Conservation (phyloP, 2,888 invertebrate species). For the Invenusta paracnida region DNA sequence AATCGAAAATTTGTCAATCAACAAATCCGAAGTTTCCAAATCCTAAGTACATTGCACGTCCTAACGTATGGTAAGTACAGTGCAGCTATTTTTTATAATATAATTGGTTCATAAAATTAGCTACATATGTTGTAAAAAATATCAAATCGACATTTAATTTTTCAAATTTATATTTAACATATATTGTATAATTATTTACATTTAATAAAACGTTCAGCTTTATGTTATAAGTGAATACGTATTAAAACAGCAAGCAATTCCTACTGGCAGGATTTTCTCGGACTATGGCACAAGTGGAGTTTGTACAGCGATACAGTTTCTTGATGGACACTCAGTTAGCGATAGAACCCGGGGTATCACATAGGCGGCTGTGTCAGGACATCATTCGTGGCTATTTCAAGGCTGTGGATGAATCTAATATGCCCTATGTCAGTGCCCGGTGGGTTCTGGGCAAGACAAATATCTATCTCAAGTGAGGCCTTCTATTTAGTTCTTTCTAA, state of each 20-base stretch:
- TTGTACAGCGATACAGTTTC: neutral
- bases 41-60: neutral
- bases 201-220: no score
- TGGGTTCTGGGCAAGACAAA: neutral
- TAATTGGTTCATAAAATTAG: neutral
- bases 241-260: no score
- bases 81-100: neutral
- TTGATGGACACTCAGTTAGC: neutral
- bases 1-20: neutral
- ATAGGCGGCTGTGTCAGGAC: neutral
- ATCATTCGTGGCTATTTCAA: neutral
- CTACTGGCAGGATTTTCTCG: neutral
- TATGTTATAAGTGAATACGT: no score
- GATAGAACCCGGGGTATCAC: neutral
- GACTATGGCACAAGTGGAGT: neutral
- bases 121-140: neutral
- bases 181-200: neutral
- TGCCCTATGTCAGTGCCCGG: neutral
- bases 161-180: neutral
- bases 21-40: neutral
- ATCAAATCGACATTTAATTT: neutral
- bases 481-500: no score
- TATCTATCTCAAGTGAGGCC: neutral
- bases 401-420: neutral
- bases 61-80: neutral